Conservation (phyloP, 2,888 invertebrate species). For the Andrena minutula region DNA sequence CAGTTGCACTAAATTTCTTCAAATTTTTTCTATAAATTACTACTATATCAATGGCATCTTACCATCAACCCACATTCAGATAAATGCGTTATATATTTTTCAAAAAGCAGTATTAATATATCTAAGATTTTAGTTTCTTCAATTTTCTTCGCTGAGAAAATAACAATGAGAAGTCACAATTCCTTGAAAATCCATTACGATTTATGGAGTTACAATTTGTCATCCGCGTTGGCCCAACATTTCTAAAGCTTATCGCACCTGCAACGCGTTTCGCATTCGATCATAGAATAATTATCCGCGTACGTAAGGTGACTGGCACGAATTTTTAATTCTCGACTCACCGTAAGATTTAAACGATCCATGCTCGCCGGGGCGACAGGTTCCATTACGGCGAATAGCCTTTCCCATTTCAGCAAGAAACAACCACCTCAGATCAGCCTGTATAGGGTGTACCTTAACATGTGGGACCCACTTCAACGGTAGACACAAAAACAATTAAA, state of each 20-base stretch:
- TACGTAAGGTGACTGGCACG: conserved; percentile 57
- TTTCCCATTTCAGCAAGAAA: conserved; percentile 49
- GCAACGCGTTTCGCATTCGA: neutral
- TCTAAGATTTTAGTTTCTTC: too few species aligned
- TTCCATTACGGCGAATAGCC: conserved; percentile 73
- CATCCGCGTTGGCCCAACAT: neutral
- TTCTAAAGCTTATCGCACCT: neutral
- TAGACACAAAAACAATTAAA: too few species aligned
- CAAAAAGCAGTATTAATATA: too few species aligned
- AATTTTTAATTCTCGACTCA: conserved; percentile 60
- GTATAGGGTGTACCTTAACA: neutral
- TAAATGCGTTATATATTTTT: too few species aligned
- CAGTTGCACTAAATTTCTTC: too few species aligned
- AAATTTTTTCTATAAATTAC: too few species aligned
- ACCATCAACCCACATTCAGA: too few species aligned
- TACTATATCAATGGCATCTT: too few species aligned
- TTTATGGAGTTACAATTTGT: neutral
- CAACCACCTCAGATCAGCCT: conserved; percentile 39
- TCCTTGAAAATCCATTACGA: neutral
- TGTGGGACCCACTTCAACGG: too few species aligned
- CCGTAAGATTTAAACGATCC: conserved; percentile 70
- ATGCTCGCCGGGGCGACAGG: conserved; percentile 64
- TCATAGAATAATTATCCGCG: conserved; percentile 42
- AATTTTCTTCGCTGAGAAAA: too few species aligned
- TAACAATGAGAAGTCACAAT: too few species aligned